phyloP scores from a whole-genome alignment of 2,113 vertebrate species.

The Microtus pennsylvanicus region DNA sequence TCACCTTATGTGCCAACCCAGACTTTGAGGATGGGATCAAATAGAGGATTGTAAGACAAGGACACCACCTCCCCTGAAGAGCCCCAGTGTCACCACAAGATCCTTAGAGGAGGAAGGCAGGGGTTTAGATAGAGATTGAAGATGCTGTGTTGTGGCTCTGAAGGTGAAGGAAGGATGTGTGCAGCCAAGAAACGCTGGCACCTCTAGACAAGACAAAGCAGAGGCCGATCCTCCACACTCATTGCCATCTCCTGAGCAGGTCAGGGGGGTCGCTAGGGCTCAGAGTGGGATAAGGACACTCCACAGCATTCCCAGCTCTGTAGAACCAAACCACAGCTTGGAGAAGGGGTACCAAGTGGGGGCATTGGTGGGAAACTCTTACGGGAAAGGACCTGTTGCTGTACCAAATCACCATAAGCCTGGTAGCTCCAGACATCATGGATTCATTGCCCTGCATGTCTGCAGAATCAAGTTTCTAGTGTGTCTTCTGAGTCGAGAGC shows the following conservation, averaged over 20 bases:
- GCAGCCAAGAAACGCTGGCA: no score
- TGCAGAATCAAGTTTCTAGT: background rate
- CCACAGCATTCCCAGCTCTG: no score
- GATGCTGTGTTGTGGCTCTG: background rate
- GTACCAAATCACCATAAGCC: background rate
- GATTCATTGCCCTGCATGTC: no score
- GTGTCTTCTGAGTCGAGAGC: background rate
- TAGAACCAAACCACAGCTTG: background rate
- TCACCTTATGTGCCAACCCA: background rate
- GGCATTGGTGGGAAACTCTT: background rate
- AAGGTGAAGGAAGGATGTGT: background rate
- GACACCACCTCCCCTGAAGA: background rate
- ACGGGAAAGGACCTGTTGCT: background rate
- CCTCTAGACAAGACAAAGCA: background rate
- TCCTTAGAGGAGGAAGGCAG: background rate
- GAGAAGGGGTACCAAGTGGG: no score
- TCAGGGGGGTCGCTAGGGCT: background rate
- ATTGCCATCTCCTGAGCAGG: background rate
- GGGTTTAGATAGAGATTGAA: background rate
- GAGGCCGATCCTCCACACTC: background rate
- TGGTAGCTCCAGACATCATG: background rate
- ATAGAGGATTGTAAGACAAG: background rate
- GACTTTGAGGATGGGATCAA: background rate
- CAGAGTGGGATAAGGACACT: background rate
- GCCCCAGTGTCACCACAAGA: no score